Conservation (phyloP, 1,140 invertebrate species). For the Phortica variegata region DNA sequence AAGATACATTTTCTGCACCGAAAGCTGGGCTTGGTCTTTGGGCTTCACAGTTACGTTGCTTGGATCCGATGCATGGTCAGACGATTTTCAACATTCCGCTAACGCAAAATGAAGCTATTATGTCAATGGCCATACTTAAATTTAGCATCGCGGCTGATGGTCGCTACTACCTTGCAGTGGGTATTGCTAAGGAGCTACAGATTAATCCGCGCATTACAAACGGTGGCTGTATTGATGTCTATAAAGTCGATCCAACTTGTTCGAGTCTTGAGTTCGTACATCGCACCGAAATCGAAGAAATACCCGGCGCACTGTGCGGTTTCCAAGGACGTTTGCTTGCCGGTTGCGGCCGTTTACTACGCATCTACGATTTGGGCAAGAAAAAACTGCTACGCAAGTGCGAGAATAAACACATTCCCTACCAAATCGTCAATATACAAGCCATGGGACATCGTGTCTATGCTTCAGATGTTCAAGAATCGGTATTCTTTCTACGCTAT, state of each 20-base stretch:
- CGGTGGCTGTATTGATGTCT: slow-evolving; percentile 42
- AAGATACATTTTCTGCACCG: slow-evolving; percentile 90
- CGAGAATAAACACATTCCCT: slow-evolving; percentile 98
- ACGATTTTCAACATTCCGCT: slow-evolving; percentile 79
- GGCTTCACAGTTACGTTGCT: slow-evolving; percentile 91
- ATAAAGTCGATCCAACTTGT: slow-evolving; percentile 67
- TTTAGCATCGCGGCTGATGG: slow-evolving; percentile 52
- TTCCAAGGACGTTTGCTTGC: slow-evolving; percentile 92
- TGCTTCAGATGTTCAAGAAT: slow-evolving; percentile 96
- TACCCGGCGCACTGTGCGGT: slow-evolving; percentile 83
- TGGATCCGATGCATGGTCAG: slow-evolving; percentile 82
- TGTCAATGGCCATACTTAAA: slow-evolving; percentile 71
- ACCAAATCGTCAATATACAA: slow-evolving; percentile 90
- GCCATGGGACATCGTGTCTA: slow-evolving; percentile 91
- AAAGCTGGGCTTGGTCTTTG: slow-evolving; percentile 96
- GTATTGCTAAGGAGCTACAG: slow-evolving; percentile 87
- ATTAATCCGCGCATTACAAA: slow-evolving; percentile 69
- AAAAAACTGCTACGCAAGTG: slow-evolving; percentile 97
- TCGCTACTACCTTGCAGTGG: slow-evolving; percentile 63
- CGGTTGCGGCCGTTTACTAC: slow-evolving; percentile 86
- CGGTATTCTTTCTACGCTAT: slow-evolving; percentile 94
- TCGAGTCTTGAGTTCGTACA: slow-evolving; percentile 88
- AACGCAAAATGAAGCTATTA: slow-evolving; percentile 95
- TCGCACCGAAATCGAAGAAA: slow-evolving; percentile 91
- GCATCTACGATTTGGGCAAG: slow-evolving; percentile 96